Percentiles rank a stretch among this genome's conserved stretches.
These are phyloP conservation scores for Setipinna tenuifilis DNA, from an alignment of 2,797 vertebrate genomes.

Conservation along the genomic window DNA sequence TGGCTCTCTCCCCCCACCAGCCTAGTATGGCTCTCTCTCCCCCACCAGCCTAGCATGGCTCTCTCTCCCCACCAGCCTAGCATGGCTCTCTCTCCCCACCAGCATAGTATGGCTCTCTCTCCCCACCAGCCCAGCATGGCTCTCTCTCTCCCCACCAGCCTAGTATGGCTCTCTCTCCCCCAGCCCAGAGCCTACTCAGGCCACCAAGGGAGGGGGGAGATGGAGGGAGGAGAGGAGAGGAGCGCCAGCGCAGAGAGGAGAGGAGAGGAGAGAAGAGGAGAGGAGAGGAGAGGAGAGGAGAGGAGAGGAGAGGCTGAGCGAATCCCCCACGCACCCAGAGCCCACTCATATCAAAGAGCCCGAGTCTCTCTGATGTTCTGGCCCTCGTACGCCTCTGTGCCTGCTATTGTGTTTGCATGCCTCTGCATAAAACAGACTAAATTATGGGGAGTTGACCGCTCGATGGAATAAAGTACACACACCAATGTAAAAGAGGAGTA, in stretches of 20 bases:
- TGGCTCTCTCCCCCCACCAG: background rate
- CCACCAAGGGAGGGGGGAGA: background rate
- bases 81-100: no score
- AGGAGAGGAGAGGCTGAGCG: background rate
- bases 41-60: background rate
- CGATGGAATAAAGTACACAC: background rate
- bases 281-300: background rate
- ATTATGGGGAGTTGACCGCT: conserved; percentile 2
- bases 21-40: background rate
- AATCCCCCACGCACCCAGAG: background rate
- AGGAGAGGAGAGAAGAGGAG: no score
- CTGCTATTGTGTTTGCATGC: conserved; percentile 20
- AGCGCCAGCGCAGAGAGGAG: no score
- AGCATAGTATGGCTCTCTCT: background rate
- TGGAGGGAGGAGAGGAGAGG: no score
- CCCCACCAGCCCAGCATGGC: no score
- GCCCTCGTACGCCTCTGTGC: conserved; percentile 31
- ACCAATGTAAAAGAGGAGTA: background rate
- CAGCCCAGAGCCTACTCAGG: conserved; percentile 36
- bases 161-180: background rate
- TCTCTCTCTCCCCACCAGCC: background rate
- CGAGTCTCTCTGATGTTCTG: conserved; percentile 47
- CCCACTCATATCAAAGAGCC: conserved; percentile 45
- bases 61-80: no score
- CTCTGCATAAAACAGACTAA: conserved; percentile 12